Conservation (phyloP, 2,888 invertebrate species). For the Halocaridina rubra region DNA sequence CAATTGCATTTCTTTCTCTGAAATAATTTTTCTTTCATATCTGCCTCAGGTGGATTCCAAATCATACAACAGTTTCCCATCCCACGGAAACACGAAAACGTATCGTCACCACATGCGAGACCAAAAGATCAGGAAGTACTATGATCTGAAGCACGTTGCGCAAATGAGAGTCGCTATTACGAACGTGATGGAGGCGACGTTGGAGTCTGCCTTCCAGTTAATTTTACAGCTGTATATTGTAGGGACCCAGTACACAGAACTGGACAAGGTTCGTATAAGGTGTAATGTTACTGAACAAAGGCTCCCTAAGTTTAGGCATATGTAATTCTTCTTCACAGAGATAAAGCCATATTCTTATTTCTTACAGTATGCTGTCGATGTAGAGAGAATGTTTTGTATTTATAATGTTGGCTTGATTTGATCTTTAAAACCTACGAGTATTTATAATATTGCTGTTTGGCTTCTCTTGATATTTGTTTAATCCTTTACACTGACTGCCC, state of each 20-base stretch:
- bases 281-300: background rate
- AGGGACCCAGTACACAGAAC: slow-evolving; percentile 57
- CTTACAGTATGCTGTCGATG: too few relatives aligned
- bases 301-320: too few relatives aligned
- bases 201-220: slow-evolving; percentile 62
- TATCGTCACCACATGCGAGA: slow-evolving; percentile 60
- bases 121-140: slow-evolving; percentile 62
- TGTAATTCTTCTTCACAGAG: too few relatives aligned
- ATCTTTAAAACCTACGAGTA: too few relatives aligned
- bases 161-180: slow-evolving; percentile 63
- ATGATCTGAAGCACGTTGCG: slow-evolving; percentile 63
- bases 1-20: too few relatives aligned
- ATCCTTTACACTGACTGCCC: too few relatives aligned
- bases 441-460: too few relatives aligned
- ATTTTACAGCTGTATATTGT: slow-evolving; percentile 63
- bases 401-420: too few relatives aligned
- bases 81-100: slow-evolving; percentile 52
- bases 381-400: too few relatives aligned
- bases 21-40: background rate
- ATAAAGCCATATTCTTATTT: too few relatives aligned
- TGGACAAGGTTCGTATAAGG: slow-evolving; percentile 35
- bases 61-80: slow-evolving; percentile 40
- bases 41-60: slow-evolving; percentile 51
- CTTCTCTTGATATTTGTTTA: too few relatives aligned
- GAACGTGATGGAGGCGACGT: slow-evolving; percentile 63